Percentiles rank a stretch among this genome's conserved stretches.
These are phyloP conservation scores for Cerastis leucographa DNA, from an alignment of 2,888 invertebrate species.

Conservation along the genomic window DNA sequence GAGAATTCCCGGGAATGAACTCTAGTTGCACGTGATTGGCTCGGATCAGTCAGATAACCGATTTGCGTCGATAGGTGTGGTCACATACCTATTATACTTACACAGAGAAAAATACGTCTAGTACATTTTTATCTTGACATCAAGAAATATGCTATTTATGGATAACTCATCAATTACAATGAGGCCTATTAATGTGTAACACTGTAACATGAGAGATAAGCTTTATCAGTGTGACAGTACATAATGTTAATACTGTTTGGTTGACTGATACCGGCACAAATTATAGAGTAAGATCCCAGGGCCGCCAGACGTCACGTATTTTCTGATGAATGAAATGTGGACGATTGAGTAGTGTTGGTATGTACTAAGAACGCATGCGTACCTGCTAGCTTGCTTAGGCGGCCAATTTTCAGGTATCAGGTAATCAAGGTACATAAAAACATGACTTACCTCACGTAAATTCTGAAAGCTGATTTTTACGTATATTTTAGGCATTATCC, in stretches of 20 bases:
- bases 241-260: constrained; percentile 38
- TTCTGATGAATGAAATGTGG: too few relatives aligned
- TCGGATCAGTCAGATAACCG: background rate
- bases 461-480: too few relatives aligned
- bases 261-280: constrained; percentile 29
- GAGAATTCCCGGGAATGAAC: too few relatives aligned
- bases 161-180: constrained; percentile 6
- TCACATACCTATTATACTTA: background rate
- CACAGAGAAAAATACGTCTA: background rate
- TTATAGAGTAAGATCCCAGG: too few relatives aligned
- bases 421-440: too few relatives aligned
- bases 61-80: background rate
- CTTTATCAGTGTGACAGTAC: constrained; percentile 43
- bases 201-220: constrained; percentile 37
- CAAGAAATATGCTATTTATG: constrained; percentile 2
- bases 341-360: too few relatives aligned
- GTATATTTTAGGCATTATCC: too few relatives aligned
- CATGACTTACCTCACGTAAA: too few relatives aligned
- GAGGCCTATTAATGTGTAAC: constrained; percentile 20
- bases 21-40: background rate
- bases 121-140: background rate
- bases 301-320: too few relatives aligned
- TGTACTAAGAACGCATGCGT: too few relatives aligned
- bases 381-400: too few relatives aligned
- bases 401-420: too few relatives aligned